These are phyloP conservation scores for Rhagoletis zephyria DNA, from an alignment of 1,140 invertebrate genomes.

Conservation along the genomic window DNA sequence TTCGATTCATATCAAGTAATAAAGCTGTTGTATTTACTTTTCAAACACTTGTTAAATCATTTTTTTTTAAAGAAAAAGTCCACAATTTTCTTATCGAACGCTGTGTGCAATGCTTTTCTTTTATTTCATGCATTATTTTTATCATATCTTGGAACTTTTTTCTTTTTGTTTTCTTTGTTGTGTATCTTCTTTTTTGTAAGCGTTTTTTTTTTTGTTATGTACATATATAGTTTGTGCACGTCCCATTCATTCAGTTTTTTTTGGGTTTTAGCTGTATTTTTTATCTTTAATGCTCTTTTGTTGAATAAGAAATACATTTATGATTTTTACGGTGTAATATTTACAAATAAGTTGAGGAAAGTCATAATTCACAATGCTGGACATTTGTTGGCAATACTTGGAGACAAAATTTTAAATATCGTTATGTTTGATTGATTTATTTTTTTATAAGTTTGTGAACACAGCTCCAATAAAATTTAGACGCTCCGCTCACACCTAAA, in stretches of 20 bases:
- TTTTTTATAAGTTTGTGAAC: too few species aligned
- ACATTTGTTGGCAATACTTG: too few species aligned
- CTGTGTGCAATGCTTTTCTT: not conserved
- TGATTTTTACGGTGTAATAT: not conserved
- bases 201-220: slow-evolving; percentile 28
- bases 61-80: too few species aligned
- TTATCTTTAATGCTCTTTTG: not conserved
- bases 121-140: not conserved
- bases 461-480: too few species aligned
- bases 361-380: too few species aligned
- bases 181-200: slow-evolving; percentile 35
- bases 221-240: not conserved
- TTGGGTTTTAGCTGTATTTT: not conserved
- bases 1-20: too few species aligned
- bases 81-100: not conserved
- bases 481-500: too few species aligned
- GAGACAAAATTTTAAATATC: too few species aligned
- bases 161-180: slow-evolving; percentile 15
- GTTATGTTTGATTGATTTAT: too few species aligned
- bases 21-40: too few species aligned
- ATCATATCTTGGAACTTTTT: not conserved
- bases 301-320: slow-evolving; percentile 16
- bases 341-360: not conserved
- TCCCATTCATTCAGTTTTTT: not conserved
- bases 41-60: too few species aligned